Conservation (phyloP, 2,797 vertebrate species). For the Pipistrellus nathusii region DNA sequence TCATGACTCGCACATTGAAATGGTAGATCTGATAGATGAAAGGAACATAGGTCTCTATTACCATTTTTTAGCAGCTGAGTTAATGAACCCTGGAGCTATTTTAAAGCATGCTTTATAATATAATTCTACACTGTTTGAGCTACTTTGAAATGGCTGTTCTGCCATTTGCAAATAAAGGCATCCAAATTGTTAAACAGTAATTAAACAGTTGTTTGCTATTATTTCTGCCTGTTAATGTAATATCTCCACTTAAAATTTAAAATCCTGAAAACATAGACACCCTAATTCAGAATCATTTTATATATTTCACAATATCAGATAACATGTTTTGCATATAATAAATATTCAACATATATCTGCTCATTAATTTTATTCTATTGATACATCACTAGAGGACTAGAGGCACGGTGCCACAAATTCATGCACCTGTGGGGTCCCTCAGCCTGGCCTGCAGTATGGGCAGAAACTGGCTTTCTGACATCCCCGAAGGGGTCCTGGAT, state of each 20-base stretch:
- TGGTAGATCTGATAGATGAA: background rate
- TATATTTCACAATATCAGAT: background rate
- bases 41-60: background rate
- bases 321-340: background rate
- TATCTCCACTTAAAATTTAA: background rate
- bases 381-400: too few relatives aligned
- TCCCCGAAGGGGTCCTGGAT: too few relatives aligned
- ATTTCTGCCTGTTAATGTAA: background rate
- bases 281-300: conserved; percentile 15
- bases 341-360: background rate
- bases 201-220: background rate
- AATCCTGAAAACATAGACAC: background rate
- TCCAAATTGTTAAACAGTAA: background rate
- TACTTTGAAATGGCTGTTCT: background rate
- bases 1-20: background rate
- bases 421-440: too few relatives aligned
- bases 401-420: too few relatives aligned
- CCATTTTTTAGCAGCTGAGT: background rate
- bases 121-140: background rate
- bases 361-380: background rate
- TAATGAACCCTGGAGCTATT: background rate
- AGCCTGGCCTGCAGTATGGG: too few relatives aligned
- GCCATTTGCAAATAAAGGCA: background rate
- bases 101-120: background rate
- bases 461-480: too few relatives aligned